phyloP scores from a whole-genome alignment of 2,888 invertebrate species.

The Euplexia lucipara region DNA sequence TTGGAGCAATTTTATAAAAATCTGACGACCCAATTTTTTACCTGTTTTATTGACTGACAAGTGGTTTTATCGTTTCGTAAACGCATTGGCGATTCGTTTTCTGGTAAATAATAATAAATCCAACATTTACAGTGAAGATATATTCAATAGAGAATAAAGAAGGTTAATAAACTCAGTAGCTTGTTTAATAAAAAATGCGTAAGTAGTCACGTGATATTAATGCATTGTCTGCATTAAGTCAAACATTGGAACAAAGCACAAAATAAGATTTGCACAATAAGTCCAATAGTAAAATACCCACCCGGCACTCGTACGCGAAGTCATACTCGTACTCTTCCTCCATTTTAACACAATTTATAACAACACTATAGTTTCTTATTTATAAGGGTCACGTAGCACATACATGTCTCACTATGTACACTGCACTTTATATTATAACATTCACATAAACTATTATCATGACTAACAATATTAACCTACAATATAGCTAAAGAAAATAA shows the following conservation, averaged over 20 bases:
- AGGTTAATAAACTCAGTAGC: background rate
- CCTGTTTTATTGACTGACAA: constrained; percentile 47
- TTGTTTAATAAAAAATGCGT: constrained; percentile 15
- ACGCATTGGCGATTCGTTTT: constrained; percentile 3
- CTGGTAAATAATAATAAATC: constrained; percentile 3
- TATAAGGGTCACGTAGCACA: constrained; percentile 73
- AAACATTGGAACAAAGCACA: constrained; percentile 20
- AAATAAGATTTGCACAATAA: constrained; percentile 43
- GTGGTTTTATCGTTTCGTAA: constrained; percentile 17
- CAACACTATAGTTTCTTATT: constrained; percentile 73
- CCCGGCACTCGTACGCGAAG: constrained; percentile 93
- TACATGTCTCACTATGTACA: constrained; percentile 70
- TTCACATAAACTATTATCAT: constrained; percentile 63
- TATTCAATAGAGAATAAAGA: constrained; percentile 9
- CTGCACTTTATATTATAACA: constrained; percentile 63
- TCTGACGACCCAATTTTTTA: constrained; percentile 34
- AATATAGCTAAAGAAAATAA: constrained; percentile 52
- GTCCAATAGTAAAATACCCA: constrained; percentile 79
- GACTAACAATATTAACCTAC: constrained; percentile 68
- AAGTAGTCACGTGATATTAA: constrained; percentile 41
- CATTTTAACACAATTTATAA: constrained; percentile 68
- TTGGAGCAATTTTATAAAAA: constrained; percentile 15
- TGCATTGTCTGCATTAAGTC: constrained; percentile 30
- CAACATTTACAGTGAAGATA: background rate
- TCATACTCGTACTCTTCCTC: constrained; percentile 92